Percentiles rank a stretch among this genome's conserved stretches.
phyloP scores from a whole-genome alignment of 53 echinoderm and acorn worm genomes.

The Paracentrotus lividus region DNA sequence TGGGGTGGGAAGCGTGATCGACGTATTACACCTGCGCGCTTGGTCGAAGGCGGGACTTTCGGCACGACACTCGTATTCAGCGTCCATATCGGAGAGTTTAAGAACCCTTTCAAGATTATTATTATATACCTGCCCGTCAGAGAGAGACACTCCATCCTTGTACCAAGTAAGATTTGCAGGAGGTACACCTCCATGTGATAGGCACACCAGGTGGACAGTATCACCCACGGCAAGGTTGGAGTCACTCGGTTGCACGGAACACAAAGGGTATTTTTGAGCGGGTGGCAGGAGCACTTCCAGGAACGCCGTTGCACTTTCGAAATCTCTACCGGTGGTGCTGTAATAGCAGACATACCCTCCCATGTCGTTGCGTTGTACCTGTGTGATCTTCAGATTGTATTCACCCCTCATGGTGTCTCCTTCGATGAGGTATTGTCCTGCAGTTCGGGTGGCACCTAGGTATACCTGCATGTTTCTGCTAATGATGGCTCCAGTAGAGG shows the following conservation, averaged over 20 bases:
- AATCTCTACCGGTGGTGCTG: slow-evolving; percentile 35
- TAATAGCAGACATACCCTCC: slow-evolving; percentile 79
- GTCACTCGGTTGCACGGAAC: slow-evolving; percentile 63
- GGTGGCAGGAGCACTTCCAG: slow-evolving; percentile 78
- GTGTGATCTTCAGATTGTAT: slow-evolving; percentile 74
- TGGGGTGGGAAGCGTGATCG: neutral
- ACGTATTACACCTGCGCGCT: slow-evolving; percentile 13
- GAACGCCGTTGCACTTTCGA: slow-evolving; percentile 58
- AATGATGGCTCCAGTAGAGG: neutral
- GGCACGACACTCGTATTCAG: slow-evolving; percentile 44
- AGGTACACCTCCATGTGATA: slow-evolving; percentile 77
- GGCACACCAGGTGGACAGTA: slow-evolving; percentile 68
- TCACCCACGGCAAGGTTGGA: slow-evolving; percentile 65
- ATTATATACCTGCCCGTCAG: neutral
- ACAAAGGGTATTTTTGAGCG: slow-evolving; percentile 67
- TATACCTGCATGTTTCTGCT: neutral
- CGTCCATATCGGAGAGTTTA: neutral
- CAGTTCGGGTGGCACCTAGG: neutral
- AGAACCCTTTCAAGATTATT: neutral
- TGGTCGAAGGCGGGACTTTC: slow-evolving; percentile 33
- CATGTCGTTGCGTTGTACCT: slow-evolving; percentile 69
- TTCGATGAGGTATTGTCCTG: slow-evolving; percentile 55
- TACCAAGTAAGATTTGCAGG: slow-evolving; percentile 74
- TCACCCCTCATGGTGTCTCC: slow-evolving; percentile 71
- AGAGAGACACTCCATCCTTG: slow-evolving; percentile 55